Percentiles rank a stretch among this genome's conserved stretches.
Conservation (phyloP, 1,140 invertebrate genomes). For the Coenobita brevimanus region DNA sequence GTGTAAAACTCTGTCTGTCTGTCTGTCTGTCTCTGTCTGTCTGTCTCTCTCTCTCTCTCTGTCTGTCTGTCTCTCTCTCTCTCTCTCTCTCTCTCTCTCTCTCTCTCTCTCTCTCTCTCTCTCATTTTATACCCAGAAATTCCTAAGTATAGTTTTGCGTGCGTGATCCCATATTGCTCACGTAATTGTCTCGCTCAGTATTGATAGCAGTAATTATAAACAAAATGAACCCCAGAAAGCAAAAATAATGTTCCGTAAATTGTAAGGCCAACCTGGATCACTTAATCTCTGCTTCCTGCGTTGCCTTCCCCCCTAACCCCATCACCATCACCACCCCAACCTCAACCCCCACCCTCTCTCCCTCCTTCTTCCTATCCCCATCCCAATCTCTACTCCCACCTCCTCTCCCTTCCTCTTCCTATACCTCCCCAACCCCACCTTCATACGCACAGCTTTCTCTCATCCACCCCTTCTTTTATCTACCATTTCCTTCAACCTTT, state of each 20-base stretch:
- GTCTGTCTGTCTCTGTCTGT: neutral
- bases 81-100: neutral
- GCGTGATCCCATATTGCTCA: no score
- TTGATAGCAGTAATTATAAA: no score
- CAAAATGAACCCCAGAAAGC: no score
- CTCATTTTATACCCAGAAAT: neutral
- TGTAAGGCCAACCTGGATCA: no score
- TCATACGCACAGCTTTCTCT: neutral
- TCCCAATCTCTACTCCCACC: neutral
- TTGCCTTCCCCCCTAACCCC: neutral
- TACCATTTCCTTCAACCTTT: neutral
- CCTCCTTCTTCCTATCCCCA: no score
- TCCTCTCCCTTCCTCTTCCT: neutral
- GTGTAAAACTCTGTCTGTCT: no score
- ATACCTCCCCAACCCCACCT: neutral
- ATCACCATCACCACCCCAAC: neutral
- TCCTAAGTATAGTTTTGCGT: no score
- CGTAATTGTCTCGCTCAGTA: no score
- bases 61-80: neutral
- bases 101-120: neutral
- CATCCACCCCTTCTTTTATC: neutral
- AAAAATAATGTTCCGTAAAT: no score
- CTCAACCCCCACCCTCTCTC: neutral
- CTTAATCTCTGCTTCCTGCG: no score
- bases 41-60: conserved; percentile 15